Base-by-base conservation (phyloP, 2,888 invertebrate genomes). In the Caenorhabditis sp. region DNA sequence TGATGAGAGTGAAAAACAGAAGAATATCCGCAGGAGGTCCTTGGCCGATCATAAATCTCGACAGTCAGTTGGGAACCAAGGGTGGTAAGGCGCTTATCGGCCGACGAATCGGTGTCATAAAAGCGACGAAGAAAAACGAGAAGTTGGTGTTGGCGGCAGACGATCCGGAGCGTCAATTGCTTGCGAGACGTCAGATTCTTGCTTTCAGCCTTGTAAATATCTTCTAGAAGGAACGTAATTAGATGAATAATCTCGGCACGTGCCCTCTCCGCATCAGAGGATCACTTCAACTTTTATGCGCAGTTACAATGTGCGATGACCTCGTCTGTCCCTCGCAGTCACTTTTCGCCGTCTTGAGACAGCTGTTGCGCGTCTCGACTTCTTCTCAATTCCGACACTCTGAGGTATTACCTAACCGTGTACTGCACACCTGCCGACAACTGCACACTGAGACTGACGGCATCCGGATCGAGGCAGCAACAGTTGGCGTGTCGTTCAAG, bases 401-500 rank as follows among this genome's bases (percentile, higher is more conserved):
- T 45, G 46, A 46, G 46, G 8, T 52, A 37, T 73, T 73, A 52
- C 73, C 58, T 73, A 48, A 73, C 45, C 52, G 32, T 58, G 58
- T 45, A 59, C 63, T 52, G 45, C 56, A 50, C 73, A 73, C 65
- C 73, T 73, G 73, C 65, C 59, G 65, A 58, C 73, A 73, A 73
- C 58, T 73, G 73, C 35, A 41, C 52, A 43, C 43, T 35, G 45
- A 27, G n/a, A 20, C 13, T 30, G 41, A 43, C 30, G 41, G 41
- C 15, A 11, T 45, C 30, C 43, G 48, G 58, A 52, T 35, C 4
- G n/a, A 50, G 13, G 26, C 32, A 20, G n/a, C 46, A 56, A 46
- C 70, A 70, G 70, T 70, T 70, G 70, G 70, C 48, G 45, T 39
- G 37, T 30, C 55, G 50, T 68, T 59, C 35, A 59, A 68, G 50